Evolutionary conservation across 1,140 invertebrate species (phyloP), one percentile per base, ranked within the genome.

Genomic region (Anoplophora glabripennis): DNA sequence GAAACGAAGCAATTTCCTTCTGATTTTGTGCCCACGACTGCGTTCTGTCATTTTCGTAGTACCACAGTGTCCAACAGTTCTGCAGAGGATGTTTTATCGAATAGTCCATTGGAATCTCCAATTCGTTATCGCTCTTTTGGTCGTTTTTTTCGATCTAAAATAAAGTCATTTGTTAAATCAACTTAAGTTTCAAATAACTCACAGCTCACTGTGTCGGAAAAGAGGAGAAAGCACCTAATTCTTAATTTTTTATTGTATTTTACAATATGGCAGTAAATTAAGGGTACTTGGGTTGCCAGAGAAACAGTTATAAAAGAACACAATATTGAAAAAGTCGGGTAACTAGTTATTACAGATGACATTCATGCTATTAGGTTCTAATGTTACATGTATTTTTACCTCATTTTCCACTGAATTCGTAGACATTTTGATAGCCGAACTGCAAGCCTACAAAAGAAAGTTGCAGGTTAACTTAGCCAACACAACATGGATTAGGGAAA

Each of bases 51-150:
- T 89, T 92, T 75, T 98, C 96, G 73, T 89, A 97, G 77, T 96
- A 99, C 96, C 96, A 99, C 37, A 99, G 81, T 2, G 94, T 96
- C 97, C 97, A 99, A 44, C 83, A 87, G 78, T 96, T 93, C 74
- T 99, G 93, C 42, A 99, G 77, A 7, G 94, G 95, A 81, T 99
- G 96, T 76, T 97, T 98, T 28, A 75, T 67, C 1, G 72, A 70
- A 59, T 69, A 75, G 55, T 75, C 72, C 60, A 73, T 70, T 3
- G 70, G 62, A 17, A 71, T 59, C 35, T 72, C 70, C 40, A 72
- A 59, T 53, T 72, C 71, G 36, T 64, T 67, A 34, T 75, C 72
- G 33, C 64, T 60, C 46, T 72, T 72, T 28, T 77, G 65, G 38
- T 78, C 66, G 55, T 77, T 76, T 67, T 78, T 80, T 53, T 78